A percentile compares a stretch with the other conserved stretches of the same genome.
Conservation (phyloP, 2,113 vertebrate species). For the Hyperoodon ampullatus region DNA sequence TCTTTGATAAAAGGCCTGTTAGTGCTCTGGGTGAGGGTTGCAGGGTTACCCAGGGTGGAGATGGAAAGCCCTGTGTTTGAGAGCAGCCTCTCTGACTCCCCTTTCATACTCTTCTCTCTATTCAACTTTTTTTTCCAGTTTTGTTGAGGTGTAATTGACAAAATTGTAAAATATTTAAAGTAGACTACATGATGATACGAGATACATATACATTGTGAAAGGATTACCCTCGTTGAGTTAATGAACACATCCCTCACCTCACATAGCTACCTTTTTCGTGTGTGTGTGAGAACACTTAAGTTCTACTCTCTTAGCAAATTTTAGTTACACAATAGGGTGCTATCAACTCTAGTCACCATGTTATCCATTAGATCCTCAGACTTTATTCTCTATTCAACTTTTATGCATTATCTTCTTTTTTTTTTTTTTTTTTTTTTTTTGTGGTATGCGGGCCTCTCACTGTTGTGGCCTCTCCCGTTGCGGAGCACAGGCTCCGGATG, state of each 20-base stretch:
- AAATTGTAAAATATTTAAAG: neutral
- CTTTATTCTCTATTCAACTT: neutral
- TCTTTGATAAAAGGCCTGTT: neutral
- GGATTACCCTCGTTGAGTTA: neutral
- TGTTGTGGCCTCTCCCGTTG: too few relatives aligned
- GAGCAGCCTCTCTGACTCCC: neutral
- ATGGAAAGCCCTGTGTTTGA: neutral
- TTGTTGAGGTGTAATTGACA: neutral
- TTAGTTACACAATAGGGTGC: neutral
- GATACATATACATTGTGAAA: neutral
- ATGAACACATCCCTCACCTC: neutral
- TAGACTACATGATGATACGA: neutral
- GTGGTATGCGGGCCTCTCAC: too few relatives aligned
- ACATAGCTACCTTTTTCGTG: neutral
- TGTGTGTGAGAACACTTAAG: neutral
- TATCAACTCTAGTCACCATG: neutral
- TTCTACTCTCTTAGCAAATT: neutral
- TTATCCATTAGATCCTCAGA: neutral
- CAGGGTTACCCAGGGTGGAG: rapidly evolving
- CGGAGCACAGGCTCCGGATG: too few relatives aligned
- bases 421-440: too few relatives aligned
- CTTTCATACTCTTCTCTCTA: neutral
- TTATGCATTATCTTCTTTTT: neutral
- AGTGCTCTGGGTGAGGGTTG: neutral
- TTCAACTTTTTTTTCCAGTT: neutral